Evolutionary conservation across 37 sponge, comb jelly and placozoan species (phyloP).

Genomic region (Amphimedon queenslandica): DNA sequence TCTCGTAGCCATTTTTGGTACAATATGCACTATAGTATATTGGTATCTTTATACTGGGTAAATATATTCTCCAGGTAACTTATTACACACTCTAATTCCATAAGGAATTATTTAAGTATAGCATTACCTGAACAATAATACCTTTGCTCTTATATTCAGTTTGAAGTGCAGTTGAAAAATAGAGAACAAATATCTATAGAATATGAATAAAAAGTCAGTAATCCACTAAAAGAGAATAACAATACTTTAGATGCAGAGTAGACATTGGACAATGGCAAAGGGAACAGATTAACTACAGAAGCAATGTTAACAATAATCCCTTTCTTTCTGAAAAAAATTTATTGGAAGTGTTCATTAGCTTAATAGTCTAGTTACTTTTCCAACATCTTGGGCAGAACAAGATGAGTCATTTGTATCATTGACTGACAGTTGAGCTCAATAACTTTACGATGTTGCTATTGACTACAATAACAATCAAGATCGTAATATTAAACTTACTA

Average conservation of each 20-base stretch:
- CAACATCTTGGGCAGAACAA: conserved; percentile 21
- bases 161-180: conserved; percentile 11
- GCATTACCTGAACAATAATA: conserved; percentile 27
- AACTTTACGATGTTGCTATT: conserved; percentile 2
- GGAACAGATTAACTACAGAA: background rate
- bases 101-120: too few relatives aligned
- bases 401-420: conserved; percentile 14
- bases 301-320: background rate
- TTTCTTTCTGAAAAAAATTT: background rate
- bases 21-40: too few relatives aligned
- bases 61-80: too few relatives aligned
- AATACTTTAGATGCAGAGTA: background rate
- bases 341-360: too few relatives aligned
- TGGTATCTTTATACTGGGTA: too few relatives aligned
- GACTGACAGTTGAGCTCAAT: conserved; percentile 10
- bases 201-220: background rate
- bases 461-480: too few relatives aligned
- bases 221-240: background rate
- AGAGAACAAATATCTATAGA: background rate
- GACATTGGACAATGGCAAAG: background rate
- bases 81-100: too few relatives aligned
- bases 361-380: too few relatives aligned
- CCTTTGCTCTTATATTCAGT: conserved; percentile 13
- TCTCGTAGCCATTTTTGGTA: too few relatives aligned
- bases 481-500: too few relatives aligned